phyloP scores from a whole-genome alignment of 2,888 invertebrate genomes.

The Brachycybe producta region DNA sequence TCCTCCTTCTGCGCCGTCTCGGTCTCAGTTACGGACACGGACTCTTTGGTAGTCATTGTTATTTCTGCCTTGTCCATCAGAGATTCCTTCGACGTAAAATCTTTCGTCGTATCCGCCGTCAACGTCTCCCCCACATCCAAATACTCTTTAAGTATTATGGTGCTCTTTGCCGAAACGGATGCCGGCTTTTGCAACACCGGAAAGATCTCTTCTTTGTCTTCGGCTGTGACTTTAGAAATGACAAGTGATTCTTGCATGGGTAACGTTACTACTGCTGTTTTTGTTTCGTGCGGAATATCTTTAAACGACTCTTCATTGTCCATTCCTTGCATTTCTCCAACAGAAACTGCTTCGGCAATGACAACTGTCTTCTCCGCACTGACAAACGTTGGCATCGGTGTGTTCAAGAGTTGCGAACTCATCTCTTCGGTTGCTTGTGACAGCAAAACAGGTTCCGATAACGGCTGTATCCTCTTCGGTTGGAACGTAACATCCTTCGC shows the following conservation, averaged over 20 bases:
- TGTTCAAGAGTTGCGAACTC: slow-evolving; percentile 9
- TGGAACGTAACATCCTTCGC: background rate
- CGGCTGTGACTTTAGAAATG: background rate
- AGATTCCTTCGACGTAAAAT: background rate
- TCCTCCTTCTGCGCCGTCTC: slow-evolving; percentile 48
- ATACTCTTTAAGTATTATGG: slow-evolving; percentile 12
- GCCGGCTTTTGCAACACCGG: background rate
- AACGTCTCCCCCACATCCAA: slow-evolving; percentile 13
- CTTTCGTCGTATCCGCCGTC: background rate
- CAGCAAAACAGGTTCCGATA: background rate
- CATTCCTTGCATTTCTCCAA: background rate
- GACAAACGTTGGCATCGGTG: background rate
- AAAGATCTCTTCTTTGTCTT: slow-evolving; percentile 10
- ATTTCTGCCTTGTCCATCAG: slow-evolving; percentile 9
- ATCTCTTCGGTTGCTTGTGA: background rate
- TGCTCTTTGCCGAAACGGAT: slow-evolving; percentile 6
- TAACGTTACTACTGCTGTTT: background rate
- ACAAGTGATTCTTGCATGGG: background rate
- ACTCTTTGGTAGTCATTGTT: slow-evolving; percentile 43
- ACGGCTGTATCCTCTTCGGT: background rate
- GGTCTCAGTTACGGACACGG: slow-evolving; percentile 48
- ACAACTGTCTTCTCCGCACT: slow-evolving; percentile 13
- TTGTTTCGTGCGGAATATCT: background rate
- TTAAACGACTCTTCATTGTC: background rate
- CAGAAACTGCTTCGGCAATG: slow-evolving; percentile 11